phyloP scores from a whole-genome alignment of 1,140 invertebrate species.

The Lordiphosa clarofinis region DNA sequence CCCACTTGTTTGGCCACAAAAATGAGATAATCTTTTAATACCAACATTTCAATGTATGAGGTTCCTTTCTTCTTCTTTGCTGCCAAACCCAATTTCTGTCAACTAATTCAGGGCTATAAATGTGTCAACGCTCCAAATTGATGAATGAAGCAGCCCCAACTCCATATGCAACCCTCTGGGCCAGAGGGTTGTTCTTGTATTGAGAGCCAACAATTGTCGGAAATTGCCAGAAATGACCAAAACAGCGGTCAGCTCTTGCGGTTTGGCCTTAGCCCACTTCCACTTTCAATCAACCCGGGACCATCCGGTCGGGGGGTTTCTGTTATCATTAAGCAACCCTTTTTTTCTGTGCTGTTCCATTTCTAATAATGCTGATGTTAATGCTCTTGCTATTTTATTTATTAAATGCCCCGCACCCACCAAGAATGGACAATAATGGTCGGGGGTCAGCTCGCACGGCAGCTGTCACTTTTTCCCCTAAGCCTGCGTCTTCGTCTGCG shows the following conservation, averaged over 20 bases:
- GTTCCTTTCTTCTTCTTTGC: background rate
- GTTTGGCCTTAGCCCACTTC: slow-evolving; percentile 9
- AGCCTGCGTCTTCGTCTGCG: slow-evolving; percentile 6
- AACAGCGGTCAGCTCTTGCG: slow-evolving; percentile 58
- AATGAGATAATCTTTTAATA: slow-evolving; percentile 66
- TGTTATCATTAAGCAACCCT: slow-evolving; percentile 76
- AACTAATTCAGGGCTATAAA: slow-evolving; percentile 62
- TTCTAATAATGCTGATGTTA: slow-evolving; percentile 53
- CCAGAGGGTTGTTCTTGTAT: background rate
- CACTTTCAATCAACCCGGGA: slow-evolving; percentile 40
- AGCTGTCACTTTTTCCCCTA: slow-evolving; percentile 68
- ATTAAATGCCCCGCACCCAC: slow-evolving; percentile 51
- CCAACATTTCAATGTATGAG: slow-evolving; percentile 12
- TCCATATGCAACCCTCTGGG: slow-evolving; percentile 4
- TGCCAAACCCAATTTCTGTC: slow-evolving; percentile 14
- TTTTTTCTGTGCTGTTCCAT: slow-evolving; percentile 19
- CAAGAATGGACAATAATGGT: slow-evolving; percentile 15
- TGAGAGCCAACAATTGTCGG: slow-evolving; percentile 57
- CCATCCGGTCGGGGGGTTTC: slow-evolving; percentile 29
- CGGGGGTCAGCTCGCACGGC: slow-evolving; percentile 65
- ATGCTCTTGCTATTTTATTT: slow-evolving; percentile 69
- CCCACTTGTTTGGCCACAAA: slow-evolving; percentile 69
- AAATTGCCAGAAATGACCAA: slow-evolving; percentile 77
- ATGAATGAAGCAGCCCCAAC: slow-evolving; percentile 42
- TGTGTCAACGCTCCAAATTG: slow-evolving; percentile 68